Evolutionary conservation across 1,140 invertebrate genomes (phyloP), one percentile per base, ranked within the genome.

Genomic region (Thaumatotibia leucotreta): DNA sequence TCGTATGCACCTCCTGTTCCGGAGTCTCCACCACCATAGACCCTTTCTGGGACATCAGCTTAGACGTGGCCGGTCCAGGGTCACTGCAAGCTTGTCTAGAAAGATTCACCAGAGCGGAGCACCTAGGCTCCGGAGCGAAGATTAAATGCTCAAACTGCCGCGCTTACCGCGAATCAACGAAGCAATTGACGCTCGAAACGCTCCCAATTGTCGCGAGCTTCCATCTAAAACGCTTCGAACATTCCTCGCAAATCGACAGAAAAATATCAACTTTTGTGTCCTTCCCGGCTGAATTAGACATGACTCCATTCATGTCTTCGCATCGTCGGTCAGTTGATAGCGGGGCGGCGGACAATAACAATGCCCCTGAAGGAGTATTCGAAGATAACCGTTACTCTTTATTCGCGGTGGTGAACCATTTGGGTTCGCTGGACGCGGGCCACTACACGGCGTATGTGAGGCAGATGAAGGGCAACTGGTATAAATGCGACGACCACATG

Each of bases 391-490:
- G 96, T 68, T 99, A 99, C 88, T 97, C 96, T 0, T 81, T 99
- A 39, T 99, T 99, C 92, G 98, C 98, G 32, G 98, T 99, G 31
- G 97, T 99, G 27, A 99, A 98, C 88, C 98, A 99, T 83, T 93
- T 95, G 75, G 98, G 98, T 0, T 97, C 96, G 1, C 93, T 98
- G 49, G 97, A 98, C 77, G 95, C 95, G 20, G 98, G 98, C 0
- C 98, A 99, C 92, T 99, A 99, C 81, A 98, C 97, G 3, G 97
- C 97, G 3, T 99, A 96, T 84, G 96, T 99, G 69, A 92, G 97
- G 23, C 97, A 98, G 82, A 96, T 97, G 84, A 94, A 96, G 70
- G 95, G 98, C 79, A 95, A 95, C 81, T 99, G 98, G 98, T 99
- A 97, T 82, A 97, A 98, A 83, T 99, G 98, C 92, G 97, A 99